Conservation (phyloP, 2,888 invertebrate species). For the Ashinkailepas kermadecensis region DNA sequence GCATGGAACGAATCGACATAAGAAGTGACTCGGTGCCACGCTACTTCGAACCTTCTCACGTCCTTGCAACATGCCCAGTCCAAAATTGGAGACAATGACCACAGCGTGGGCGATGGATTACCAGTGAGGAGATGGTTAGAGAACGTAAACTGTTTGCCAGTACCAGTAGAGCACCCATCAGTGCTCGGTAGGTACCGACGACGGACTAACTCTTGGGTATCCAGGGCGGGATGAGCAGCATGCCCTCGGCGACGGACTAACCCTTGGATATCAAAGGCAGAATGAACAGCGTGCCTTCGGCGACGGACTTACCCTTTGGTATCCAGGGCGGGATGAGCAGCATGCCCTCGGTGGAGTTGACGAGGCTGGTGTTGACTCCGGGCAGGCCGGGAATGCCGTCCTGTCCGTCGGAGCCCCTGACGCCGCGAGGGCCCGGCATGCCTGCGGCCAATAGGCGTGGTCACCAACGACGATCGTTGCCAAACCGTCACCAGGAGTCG, state of each 20-base stretch:
- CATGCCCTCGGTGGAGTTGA: conserved; percentile 30
- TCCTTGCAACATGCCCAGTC: too few species aligned
- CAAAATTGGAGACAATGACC: too few species aligned
- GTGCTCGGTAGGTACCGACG: too few species aligned
- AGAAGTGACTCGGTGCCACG: too few species aligned
- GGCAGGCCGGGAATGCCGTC: conserved; percentile 30
- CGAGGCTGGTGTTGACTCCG: conserved; percentile 29
- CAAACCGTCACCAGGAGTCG: too few species aligned
- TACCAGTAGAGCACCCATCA: too few species aligned
- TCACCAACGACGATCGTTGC: too few species aligned
- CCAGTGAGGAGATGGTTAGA: too few species aligned
- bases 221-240: conserved; percentile 31
- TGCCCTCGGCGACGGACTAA: conserved; percentile 19
- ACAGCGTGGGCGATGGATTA: too few species aligned
- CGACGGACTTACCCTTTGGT: conserved; percentile 8
- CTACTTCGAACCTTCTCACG: too few species aligned
- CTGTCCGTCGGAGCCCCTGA: conserved; percentile 29
- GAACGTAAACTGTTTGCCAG: too few species aligned
- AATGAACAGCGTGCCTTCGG: conserved; percentile 30
- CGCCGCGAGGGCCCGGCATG: conserved; percentile 31
- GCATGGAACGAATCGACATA: too few species aligned
- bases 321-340: conserved; percentile 32
- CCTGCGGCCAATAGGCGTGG: conserved; percentile 23
- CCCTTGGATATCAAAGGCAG: conserved; percentile 29
- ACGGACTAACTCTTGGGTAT: conserved; percentile 23